Evolutionary conservation across 2,113 vertebrate genomes (phyloP).

Genomic region (Rostratula benghalensis): DNA sequence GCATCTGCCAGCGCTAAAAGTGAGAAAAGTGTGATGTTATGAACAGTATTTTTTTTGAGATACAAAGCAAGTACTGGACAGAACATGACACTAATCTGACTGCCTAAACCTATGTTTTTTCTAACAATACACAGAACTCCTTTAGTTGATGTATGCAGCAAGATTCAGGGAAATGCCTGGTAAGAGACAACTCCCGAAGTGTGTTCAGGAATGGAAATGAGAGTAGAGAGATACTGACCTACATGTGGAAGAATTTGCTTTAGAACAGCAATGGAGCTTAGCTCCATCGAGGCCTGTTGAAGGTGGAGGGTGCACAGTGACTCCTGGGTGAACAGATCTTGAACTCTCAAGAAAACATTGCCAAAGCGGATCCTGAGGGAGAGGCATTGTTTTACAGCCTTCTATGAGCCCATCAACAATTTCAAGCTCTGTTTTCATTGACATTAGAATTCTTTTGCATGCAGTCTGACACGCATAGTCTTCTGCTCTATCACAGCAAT

Average conservation of each 20-base stretch:
- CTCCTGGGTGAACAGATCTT: conserved; percentile 83
- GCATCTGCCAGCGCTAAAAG: neutral
- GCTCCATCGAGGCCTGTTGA: conserved; percentile 93
- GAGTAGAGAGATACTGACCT: conserved; percentile 78
- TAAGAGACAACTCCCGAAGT: neutral
- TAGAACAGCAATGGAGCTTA: conserved; percentile 97
- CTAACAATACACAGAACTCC: neutral
- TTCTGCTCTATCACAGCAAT: conserved; percentile 96
- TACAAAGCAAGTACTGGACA: neutral
- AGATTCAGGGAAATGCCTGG: neutral
- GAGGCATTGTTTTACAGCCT: conserved; percentile 90
- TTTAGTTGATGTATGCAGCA: neutral
- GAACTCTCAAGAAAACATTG: conserved; percentile 95
- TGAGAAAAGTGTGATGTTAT: neutral
- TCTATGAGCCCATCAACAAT: conserved; percentile 95
- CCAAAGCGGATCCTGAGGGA: conserved; percentile 98
- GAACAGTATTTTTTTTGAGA: neutral
- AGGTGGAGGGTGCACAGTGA: conserved; percentile 86
- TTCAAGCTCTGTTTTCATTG: conserved; percentile 95
- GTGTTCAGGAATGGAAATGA: neutral
- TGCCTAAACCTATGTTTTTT: neutral
- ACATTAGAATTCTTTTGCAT: conserved; percentile 91
- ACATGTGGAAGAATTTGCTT: conserved; percentile 94
- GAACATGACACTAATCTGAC: neutral
- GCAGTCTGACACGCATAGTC: conserved; percentile 89